phyloP scores from a whole-genome alignment of 2,797 vertebrate species.

The Phrynocephalus forsythii region DNA sequence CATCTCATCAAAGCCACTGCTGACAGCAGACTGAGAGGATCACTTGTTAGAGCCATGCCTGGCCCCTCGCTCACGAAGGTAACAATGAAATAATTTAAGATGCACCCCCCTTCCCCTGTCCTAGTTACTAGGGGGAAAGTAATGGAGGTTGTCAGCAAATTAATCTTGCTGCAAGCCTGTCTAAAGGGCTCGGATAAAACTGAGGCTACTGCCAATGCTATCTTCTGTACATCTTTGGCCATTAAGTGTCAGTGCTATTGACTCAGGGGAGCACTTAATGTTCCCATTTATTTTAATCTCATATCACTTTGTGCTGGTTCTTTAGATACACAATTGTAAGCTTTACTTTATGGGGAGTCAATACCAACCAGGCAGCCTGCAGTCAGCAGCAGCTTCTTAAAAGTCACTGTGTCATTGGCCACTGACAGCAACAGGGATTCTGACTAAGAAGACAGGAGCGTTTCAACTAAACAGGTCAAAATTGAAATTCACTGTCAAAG shows the following conservation, averaged over 20 bases:
- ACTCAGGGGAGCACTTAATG: slow-evolving; percentile 64
- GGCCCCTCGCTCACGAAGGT: neutral
- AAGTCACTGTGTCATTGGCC: slow-evolving; percentile 43
- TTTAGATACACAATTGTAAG: slow-evolving; percentile 70
- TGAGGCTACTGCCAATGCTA: slow-evolving; percentile 53
- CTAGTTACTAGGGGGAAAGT: slow-evolving; percentile 40
- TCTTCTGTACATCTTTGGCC: slow-evolving; percentile 55
- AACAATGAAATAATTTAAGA: slow-evolving; percentile 48
- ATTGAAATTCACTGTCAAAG: neutral
- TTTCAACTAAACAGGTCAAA: neutral
- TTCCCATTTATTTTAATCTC: slow-evolving; percentile 69
- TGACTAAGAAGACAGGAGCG: neutral
- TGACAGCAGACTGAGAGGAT: neutral
- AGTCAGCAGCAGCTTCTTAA: slow-evolving; percentile 59
- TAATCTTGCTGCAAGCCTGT: slow-evolving; percentile 41
- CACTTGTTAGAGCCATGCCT: neutral
- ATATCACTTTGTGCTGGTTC: slow-evolving; percentile 61
- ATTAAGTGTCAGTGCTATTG: slow-evolving; percentile 54
- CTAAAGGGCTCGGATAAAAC: slow-evolving; percentile 37
- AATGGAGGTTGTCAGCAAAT: slow-evolving; percentile 40
- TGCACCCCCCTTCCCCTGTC: neutral
- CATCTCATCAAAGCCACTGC: neutral
- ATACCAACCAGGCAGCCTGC: slow-evolving; percentile 61
- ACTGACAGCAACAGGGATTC: neutral
- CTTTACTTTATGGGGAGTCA: slow-evolving; percentile 67